These are phyloP conservation scores for Aegotheles bennettii DNA, from an alignment of 2,113 vertebrate species.

Conservation along the genomic window DNA sequence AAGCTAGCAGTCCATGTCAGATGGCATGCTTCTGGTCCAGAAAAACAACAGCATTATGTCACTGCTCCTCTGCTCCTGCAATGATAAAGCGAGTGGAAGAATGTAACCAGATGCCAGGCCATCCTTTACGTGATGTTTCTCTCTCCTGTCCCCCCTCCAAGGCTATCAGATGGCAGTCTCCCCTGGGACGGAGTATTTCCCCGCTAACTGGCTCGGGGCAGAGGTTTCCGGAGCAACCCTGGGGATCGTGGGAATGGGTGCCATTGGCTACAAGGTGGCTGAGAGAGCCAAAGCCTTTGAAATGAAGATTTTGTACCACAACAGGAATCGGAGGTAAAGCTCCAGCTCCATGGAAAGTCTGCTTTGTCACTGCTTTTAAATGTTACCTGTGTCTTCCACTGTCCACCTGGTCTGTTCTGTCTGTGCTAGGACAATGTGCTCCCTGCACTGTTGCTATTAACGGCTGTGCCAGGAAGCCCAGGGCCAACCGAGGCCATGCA, in stretches of 20 bases:
- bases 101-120: background rate
- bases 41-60: background rate
- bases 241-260: conserved; percentile 74
- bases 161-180: conserved; percentile 60
- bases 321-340: conserved; percentile 68
- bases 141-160: background rate
- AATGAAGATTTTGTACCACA: conserved; percentile 77
- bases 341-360: background rate
- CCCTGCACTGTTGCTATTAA: background rate
- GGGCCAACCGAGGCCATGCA: background rate
- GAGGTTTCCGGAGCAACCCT: conserved; percentile 66
- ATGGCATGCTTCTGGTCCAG: background rate
- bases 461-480: background rate
- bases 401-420: background rate
- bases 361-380: background rate
- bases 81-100: background rate
- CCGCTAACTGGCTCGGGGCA: conserved; percentile 41
- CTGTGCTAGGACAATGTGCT: background rate
- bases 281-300: conserved; percentile 72
- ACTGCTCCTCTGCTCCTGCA: background rate
- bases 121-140: background rate
- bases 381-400: background rate
- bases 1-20: background rate
- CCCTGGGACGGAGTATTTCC: conserved; percentile 34
- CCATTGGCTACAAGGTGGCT: conserved; percentile 70